Evolutionary conservation across 2,888 invertebrate species (phyloP).

Genomic region (Heteromurus nitidus): DNA sequence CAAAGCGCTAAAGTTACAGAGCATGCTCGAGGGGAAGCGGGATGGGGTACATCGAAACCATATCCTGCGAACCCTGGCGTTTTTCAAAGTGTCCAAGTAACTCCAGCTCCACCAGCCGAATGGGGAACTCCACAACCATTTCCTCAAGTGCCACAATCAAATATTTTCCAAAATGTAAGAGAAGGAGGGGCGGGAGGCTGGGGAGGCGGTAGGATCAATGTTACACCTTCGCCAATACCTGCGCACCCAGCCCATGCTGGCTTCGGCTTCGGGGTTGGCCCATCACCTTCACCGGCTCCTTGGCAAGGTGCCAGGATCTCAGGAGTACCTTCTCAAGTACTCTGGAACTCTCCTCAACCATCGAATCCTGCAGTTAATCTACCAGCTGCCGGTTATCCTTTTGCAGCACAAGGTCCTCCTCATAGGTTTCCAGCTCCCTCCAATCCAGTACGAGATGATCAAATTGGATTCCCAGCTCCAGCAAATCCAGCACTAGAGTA

Average conservation of each 20-base stretch:
- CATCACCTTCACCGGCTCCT: not conserved
- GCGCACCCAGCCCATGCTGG: slow-evolving; percentile 11
- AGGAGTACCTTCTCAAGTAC: not conserved
- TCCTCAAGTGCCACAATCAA: not conserved
- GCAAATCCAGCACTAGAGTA: slow-evolving; percentile 6
- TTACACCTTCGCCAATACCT: slow-evolving; percentile 23
- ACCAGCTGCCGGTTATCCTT: not conserved
- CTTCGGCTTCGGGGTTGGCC: not conserved
- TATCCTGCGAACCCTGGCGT: slow-evolving; percentile 10
- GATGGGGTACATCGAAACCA: slow-evolving; percentile 11
- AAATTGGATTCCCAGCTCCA: not conserved
- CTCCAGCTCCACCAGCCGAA: slow-evolving; percentile 9
- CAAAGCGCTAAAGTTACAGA: not conserved
- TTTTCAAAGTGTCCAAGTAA: slow-evolving; percentile 22
- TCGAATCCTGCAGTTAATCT: slow-evolving; percentile 1
- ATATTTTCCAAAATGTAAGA: not conserved
- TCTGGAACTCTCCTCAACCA: not conserved
- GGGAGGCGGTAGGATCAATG: not conserved
- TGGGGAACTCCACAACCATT: slow-evolving; percentile 21
- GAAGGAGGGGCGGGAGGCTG: not conserved
- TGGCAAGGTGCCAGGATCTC: not conserved
- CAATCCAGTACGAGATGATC: not conserved
- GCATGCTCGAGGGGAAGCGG: not conserved
- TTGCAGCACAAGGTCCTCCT: not conserved
- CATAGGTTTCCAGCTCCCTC: not conserved